These are phyloP conservation scores for Deilephila elpenor DNA, from an alignment of 2,888 invertebrate species.

Conservation along the genomic window DNA sequence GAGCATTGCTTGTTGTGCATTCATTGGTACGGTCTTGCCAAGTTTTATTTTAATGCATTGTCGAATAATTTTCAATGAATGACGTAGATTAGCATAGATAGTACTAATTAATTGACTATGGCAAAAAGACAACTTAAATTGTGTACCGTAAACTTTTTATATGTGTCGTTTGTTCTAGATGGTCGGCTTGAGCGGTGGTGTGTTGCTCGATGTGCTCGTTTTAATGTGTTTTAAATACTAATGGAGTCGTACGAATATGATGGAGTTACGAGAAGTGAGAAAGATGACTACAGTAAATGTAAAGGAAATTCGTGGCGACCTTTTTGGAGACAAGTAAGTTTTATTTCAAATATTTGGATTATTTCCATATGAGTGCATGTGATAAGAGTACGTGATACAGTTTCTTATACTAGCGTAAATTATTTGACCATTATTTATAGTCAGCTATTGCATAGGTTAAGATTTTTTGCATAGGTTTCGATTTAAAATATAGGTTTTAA, in stretches of 20 bases:
- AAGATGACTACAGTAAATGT: slow-evolving; percentile 27
- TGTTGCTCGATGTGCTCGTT: neutral
- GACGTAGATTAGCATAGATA: neutral
- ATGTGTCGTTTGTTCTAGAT: neutral
- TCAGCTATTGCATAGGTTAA: too few relatives aligned
- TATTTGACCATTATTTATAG: too few relatives aligned
- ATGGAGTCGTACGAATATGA: slow-evolving; percentile 38
- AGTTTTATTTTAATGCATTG: slow-evolving; percentile 7
- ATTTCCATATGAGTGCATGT: neutral
- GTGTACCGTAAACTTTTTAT: neutral
- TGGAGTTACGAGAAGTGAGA: slow-evolving; percentile 35
- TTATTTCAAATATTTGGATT: neutral
- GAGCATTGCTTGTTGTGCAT: neutral
- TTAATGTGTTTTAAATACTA: neutral
- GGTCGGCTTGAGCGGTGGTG: slow-evolving; percentile 3
- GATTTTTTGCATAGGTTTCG: too few relatives aligned
- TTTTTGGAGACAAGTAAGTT: slow-evolving; percentile 48
- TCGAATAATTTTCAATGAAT: neutral
- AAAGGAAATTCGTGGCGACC: slow-evolving; percentile 38
- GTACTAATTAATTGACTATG: neutral
- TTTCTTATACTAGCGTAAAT: too few relatives aligned
- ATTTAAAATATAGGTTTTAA: too few relatives aligned
- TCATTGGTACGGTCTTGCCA: neutral
- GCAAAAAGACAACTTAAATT: neutral
- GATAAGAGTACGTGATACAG: too few relatives aligned